Evolutionary conservation across 1,140 invertebrate species (phyloP).

Genomic region (Stegodyphus mimosarum): DNA sequence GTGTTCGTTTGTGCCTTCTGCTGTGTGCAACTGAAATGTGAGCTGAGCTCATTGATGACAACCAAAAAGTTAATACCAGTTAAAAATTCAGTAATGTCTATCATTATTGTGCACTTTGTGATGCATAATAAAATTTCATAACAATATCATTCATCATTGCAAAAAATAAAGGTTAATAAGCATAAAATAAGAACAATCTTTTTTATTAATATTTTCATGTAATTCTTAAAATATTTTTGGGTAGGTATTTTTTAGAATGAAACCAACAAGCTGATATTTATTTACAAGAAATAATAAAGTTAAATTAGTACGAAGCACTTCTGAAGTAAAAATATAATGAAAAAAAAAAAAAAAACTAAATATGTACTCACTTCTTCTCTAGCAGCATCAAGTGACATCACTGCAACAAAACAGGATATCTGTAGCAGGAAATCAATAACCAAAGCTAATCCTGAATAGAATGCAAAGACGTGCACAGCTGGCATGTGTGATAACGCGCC

Average conservation of each 20-base stretch:
- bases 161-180: no score
- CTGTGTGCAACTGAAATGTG: no score
- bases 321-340: background rate
- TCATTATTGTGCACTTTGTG: no score
- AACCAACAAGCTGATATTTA: background rate
- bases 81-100: no score
- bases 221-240: background rate
- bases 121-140: no score
- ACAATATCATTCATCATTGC: no score
- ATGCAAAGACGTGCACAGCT: conserved; percentile 93
- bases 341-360: background rate
- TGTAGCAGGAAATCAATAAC: conserved; percentile 96
- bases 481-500: conserved; percentile 97
- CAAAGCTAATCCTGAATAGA: conserved; percentile 96
- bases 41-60: no score
- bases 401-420: conserved; percentile 94
- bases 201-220: background rate
- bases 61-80: no score
- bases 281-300: background rate
- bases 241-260: background rate
- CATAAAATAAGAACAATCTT: background rate
- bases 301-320: background rate
- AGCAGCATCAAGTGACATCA: conserved; percentile 87
- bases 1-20: no score
- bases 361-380: conserved; percentile 69